phyloP scores from a whole-genome alignment of 2,113 vertebrate species.

The Albula glossodonta region DNA sequence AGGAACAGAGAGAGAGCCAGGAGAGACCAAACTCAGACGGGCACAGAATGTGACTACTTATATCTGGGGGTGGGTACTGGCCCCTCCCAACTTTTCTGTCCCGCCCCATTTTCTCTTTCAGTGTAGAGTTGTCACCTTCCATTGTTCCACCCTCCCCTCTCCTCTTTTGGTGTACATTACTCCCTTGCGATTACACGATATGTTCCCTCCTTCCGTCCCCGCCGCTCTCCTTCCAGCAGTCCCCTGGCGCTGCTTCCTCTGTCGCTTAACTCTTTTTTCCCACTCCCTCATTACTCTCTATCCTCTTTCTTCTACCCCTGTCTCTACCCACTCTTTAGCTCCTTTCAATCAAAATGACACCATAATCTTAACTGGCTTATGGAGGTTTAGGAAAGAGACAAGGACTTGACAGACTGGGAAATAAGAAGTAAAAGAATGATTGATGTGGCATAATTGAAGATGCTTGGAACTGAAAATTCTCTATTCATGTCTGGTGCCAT shows the following conservation, averaged over 20 bases:
- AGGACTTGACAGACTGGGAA: neutral
- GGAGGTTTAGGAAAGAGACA: neutral
- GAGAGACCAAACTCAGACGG: slow-evolving; percentile 38
- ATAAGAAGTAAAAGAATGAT: neutral
- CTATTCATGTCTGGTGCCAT: neutral
- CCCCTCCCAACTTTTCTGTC: slow-evolving; percentile 37
- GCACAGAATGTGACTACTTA: slow-evolving; percentile 49
- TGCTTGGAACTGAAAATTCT: neutral
- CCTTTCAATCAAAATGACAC: neutral
- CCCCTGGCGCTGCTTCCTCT: neutral
- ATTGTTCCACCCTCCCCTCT: neutral
- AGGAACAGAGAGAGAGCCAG: slow-evolving; percentile 19
- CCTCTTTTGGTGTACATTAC: too few species aligned
- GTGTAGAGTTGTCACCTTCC: neutral
- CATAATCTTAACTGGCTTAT: slow-evolving; percentile 1
- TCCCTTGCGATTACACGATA: neutral
- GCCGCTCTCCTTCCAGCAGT: neutral
- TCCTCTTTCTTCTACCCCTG: neutral
- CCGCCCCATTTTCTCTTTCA: slow-evolving; percentile 3
- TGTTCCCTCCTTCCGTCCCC: neutral
- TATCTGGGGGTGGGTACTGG: slow-evolving; percentile 33
- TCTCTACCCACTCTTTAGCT: neutral
- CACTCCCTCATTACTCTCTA: neutral
- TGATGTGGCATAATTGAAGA: neutral
- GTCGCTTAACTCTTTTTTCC: neutral